Conservation (phyloP, 2,888 invertebrate species). For the Sphecodes monilicornis region DNA sequence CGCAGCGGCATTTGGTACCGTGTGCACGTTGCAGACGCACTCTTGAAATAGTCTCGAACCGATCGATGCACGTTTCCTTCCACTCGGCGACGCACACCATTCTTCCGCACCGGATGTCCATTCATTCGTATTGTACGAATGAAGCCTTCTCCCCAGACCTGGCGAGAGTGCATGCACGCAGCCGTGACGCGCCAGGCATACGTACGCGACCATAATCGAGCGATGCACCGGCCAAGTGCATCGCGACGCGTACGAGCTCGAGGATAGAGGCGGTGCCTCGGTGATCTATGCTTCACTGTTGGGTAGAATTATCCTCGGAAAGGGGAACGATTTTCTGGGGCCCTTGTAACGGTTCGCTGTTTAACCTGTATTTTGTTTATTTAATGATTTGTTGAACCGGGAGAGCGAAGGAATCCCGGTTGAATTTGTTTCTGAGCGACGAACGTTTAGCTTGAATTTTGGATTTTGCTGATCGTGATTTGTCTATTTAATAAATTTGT, state of each 20-base stretch:
- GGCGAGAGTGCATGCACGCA: slow-evolving; percentile 19
- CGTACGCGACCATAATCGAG: slow-evolving; percentile 21
- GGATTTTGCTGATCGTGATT: too few species aligned
- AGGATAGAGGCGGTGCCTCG: background rate
- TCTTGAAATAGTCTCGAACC: slow-evolving; percentile 54
- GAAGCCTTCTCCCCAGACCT: slow-evolving; percentile 20
- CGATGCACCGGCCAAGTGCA: background rate
- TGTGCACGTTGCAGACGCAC: slow-evolving; percentile 25
- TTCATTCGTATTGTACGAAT: slow-evolving; percentile 63
- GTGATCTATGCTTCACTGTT: background rate
- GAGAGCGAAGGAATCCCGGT: background rate
- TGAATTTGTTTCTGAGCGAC: too few species aligned
- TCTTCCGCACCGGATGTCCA: slow-evolving; percentile 67
- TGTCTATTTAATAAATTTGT: too few species aligned
- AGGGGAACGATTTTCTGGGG: background rate
- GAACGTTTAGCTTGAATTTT: too few species aligned
- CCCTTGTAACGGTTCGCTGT: background rate
- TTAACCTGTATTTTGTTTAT: background rate
- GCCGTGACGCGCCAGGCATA: slow-evolving; percentile 48
- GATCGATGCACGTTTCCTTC: slow-evolving; percentile 56
- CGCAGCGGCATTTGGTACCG: slow-evolving; percentile 26
- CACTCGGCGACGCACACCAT: slow-evolving; percentile 40
- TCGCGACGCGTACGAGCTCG: background rate
- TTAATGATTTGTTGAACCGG: background rate
- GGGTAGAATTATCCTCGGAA: background rate